These are phyloP conservation scores for Eudasyphora cyanicolor DNA, from an alignment of 2,888 invertebrate genomes.

Conservation along the genomic window DNA sequence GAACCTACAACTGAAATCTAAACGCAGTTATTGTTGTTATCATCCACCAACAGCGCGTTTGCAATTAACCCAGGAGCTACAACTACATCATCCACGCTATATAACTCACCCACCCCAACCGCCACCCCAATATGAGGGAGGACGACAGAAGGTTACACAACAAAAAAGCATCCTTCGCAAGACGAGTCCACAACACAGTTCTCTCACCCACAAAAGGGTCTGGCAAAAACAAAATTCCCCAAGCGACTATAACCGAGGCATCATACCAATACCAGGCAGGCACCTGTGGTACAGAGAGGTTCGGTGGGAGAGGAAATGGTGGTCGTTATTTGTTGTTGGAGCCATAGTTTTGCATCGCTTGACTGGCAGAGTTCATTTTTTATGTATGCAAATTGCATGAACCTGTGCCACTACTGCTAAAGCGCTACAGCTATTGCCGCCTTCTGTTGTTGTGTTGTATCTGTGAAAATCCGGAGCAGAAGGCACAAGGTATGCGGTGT, in stretches of 20 bases:
- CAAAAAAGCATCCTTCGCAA: slow-evolving; percentile 4
- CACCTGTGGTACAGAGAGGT: slow-evolving; percentile 16
- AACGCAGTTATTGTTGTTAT: slow-evolving; percentile 29
- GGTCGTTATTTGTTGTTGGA: slow-evolving; percentile 32
- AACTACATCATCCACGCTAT: background rate
- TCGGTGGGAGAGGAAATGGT: background rate
- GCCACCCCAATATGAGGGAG: slow-evolving; percentile 2
- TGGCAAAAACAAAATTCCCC: slow-evolving; percentile 40
- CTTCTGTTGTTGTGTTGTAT: background rate
- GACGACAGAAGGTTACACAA: background rate
- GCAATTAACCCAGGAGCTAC: slow-evolving; percentile 25
- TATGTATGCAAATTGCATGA: slow-evolving; percentile 64
- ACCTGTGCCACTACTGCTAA: slow-evolving; percentile 36
- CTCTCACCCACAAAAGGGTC: background rate
- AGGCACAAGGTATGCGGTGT: no score
- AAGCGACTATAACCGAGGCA: slow-evolving; percentile 48
- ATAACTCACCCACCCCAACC: background rate
- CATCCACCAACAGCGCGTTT: background rate
- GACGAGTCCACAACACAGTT: slow-evolving; percentile 10
- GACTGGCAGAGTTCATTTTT: slow-evolving; percentile 54
- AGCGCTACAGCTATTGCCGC: background rate
- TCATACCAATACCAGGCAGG: slow-evolving; percentile 11
- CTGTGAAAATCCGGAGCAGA: background rate
- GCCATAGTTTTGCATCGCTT: slow-evolving; percentile 20
- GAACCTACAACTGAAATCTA: slow-evolving; percentile 3